Base-by-base conservation (phyloP, 2,113 vertebrate species). In the Sinocyclocheilus maitianheensis region DNA sequence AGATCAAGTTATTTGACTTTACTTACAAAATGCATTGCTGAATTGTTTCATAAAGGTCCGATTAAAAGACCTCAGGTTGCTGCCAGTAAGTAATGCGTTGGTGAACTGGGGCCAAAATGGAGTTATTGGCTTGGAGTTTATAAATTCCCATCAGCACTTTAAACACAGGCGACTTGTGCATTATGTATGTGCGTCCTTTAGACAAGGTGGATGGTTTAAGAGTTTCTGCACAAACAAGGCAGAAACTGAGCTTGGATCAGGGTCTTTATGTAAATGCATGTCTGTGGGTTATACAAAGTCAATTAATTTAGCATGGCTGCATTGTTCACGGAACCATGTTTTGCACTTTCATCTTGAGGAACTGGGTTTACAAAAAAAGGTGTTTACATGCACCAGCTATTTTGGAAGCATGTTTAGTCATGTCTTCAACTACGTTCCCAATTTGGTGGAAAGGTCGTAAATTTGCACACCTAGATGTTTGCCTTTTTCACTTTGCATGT, bases 21-120 rank as follows among this genome's bases (percentile, higher is more conserved):
- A 34, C n/a, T 30, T 62, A 20, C 62, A 26, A 72, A 79, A 81
- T 77, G 48, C n/a, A 10, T 72, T 72, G 69, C 69, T 74, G 71
- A 74, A n/a, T 43, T 43, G 20, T 74, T 34, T 84, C 55, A 58
- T 80, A 74, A 4, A 86, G 60, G 72, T 71, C 80, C 16, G 48
- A 53, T 51, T 82, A 30, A 81, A 84, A 77, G 46, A 40, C 69
- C 40, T 72, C n/a, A 5, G 77, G n/a, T 72, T 10, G 5, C 14
- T 30, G 30, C 37, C 83, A 87, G 58, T 79, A 78, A 24, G 81
- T 58, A 77, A 83, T 67, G 51, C 48, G 43, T 24, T 46, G 77
- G 34, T 58, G n/a, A 58, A 13, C 48, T 26, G 43, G 83, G 74
- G 84, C 81, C 67, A 88, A 74, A 86, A 82, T 81, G 18, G 48